Conservation (phyloP, 2,797 vertebrate species). For the Discoglossus pictus region DNA sequence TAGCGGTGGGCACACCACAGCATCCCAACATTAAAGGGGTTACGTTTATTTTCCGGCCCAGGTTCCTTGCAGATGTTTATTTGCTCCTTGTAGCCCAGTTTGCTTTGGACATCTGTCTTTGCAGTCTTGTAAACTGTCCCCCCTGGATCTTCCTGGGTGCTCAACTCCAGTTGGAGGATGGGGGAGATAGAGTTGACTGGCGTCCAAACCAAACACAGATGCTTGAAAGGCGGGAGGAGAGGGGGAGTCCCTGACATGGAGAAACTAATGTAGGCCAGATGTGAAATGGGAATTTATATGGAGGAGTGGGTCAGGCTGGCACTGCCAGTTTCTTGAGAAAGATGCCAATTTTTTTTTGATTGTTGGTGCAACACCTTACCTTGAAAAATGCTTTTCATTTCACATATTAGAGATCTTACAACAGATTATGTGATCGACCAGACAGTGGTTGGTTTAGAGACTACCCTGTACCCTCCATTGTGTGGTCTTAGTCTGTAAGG, state of each 20-base stretch:
- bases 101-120: slow-evolving; percentile 18
- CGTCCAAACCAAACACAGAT: slow-evolving; percentile 43
- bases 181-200: background rate
- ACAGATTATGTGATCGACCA: no score
- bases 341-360: no score
- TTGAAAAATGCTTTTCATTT: no score
- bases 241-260: background rate
- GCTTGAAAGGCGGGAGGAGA: background rate
- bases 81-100: background rate
- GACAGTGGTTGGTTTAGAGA: no score
- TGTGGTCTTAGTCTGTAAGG: no score
- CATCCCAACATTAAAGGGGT: no score
- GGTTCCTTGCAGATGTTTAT: background rate
- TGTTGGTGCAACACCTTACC: no score
- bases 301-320: slow-evolving; percentile 6
- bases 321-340: background rate
- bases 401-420: no score
- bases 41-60: no score
- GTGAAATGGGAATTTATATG: background rate
- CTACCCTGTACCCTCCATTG: no score
- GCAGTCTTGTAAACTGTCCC: slow-evolving; percentile 8
- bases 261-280: slow-evolving; percentile 32
- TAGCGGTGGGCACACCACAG: no score
- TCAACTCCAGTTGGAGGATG: slow-evolving; percentile 8
- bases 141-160: background rate